Evolutionary conservation across 2,113 vertebrate species (phyloP), one percentile per base, ranked within the genome.

Genomic region (Taxidea taxus): DNA sequence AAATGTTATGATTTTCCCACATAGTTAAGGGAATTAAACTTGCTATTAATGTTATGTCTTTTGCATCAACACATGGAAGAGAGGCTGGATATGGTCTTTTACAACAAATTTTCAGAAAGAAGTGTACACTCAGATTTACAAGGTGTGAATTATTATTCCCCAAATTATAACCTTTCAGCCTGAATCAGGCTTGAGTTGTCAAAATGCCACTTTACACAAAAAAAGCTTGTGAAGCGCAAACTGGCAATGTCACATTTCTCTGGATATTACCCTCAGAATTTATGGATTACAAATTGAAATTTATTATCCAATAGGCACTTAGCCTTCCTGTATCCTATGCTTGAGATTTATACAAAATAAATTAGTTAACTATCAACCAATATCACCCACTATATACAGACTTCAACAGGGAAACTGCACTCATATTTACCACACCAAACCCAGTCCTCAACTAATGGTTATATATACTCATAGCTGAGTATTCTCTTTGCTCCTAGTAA

Each of bases 21-120:
- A 72, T n/a, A 39, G 7, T 86, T 77, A 20, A 90, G 7, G 62
- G 1, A 90, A 94, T 83, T 25, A 72, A 80, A 74, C 23, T 49
- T 91, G 54, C 21, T 74, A 54, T 68, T 96, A 56, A 80, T n/a
- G 90, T 95, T 94, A 49, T 51, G 21, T 51, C 66, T 95, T 97
- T 89, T 7, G 11, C 16, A 77, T 47, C 1, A 34, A 78, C 7
- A 68, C 39, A 8, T 70, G 2, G 10, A 42, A 81, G 7, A 4
- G 16, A 92, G 9, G 31, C 1, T 56, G 9, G 4, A 60, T 51
- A 51, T 42, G 68, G 23, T 34, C 1, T 18, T 49, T 90, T 72
- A 47, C 77, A 54, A 74, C 4, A 51, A 54, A 42, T 49, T 82
- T 84, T 86, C 25, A 80, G 27, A 42, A 97, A 95, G 60, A 77